Conservation (phyloP, 2,113 vertebrate species). For the Pongo abelii region DNA sequence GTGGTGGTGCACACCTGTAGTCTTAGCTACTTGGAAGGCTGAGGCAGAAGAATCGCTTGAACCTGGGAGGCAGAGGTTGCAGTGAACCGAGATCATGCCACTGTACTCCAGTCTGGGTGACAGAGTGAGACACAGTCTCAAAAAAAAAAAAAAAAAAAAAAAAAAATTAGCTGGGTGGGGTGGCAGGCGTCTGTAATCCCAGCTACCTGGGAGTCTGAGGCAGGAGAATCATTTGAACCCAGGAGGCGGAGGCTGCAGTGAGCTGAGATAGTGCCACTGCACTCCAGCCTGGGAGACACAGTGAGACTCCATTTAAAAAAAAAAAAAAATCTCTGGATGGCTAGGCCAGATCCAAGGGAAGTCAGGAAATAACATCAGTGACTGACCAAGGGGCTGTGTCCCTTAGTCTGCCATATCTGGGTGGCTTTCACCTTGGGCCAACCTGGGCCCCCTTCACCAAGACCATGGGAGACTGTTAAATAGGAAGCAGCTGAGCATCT, state of each 20-base stretch:
- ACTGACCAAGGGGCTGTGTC: not conserved
- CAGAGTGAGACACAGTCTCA: too few relatives aligned
- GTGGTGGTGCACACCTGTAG: too few relatives aligned
- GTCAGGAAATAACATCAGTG: not conserved
- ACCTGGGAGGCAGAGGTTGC: too few relatives aligned
- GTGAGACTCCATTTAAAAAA: not conserved
- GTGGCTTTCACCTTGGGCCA: not conserved
- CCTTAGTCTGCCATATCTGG: not conserved
- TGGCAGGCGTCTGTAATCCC: too few relatives aligned
- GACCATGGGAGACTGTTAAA: not conserved
- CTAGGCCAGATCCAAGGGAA: not conserved
- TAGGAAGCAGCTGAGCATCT: not conserved
- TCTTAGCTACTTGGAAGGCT: too few relatives aligned
- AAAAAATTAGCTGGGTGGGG: too few relatives aligned
- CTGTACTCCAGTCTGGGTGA: too few relatives aligned
- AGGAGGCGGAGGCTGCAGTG: not conserved
- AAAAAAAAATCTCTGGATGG: too few relatives aligned
- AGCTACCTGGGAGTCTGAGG: too few relatives aligned
- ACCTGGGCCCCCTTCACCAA: not conserved
- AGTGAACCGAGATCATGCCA: too few relatives aligned
- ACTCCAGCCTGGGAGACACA: not conserved
- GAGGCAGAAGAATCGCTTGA: too few relatives aligned
- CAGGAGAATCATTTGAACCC: not conserved
- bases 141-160: too few relatives aligned
- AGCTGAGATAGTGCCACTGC: not conserved